Conservation (phyloP, 2,797 vertebrate genomes). For the Girardinus metallicus region DNA sequence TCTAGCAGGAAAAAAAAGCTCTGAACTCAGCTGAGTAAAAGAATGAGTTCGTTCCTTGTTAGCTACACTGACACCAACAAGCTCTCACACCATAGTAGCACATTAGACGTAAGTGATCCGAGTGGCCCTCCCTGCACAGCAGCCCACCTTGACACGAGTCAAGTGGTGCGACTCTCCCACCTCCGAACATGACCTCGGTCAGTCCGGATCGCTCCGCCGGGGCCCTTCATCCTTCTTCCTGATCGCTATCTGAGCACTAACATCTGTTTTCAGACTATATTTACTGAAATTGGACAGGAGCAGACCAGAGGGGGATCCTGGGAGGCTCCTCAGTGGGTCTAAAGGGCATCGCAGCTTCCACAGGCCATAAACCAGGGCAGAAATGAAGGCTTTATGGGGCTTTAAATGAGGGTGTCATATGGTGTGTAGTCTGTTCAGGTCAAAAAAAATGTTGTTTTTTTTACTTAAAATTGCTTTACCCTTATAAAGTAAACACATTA, state of each 20-base stretch:
- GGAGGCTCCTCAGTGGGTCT: conserved; percentile 53
- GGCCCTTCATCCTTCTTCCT: conserved; percentile 52
- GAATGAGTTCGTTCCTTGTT: conserved; percentile 28
- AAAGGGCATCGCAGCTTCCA: conserved; percentile 54
- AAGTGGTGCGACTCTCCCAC: conserved; percentile 49
- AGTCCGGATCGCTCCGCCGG: conserved; percentile 45
- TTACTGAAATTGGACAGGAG: conserved; percentile 59
- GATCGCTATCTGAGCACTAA: conserved; percentile 47
- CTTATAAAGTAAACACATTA: background rate
- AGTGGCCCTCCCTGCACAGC: conserved; percentile 38
- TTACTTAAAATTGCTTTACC: background rate
- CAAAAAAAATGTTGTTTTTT: background rate
- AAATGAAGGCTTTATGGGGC: conserved; percentile 37
- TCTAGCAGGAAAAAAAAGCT: conserved; percentile 29
- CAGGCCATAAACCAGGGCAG: conserved; percentile 59
- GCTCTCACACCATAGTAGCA: conserved; percentile 37
- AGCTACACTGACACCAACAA: conserved; percentile 30
- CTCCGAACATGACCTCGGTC: conserved; percentile 59
- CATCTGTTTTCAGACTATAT: conserved; percentile 66
- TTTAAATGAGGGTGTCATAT: conserved; percentile 35
- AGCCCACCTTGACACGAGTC: conserved; percentile 60
- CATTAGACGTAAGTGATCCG: conserved; percentile 59
- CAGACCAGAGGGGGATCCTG: conserved; percentile 45
- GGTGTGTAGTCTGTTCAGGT: conserved; percentile 18
- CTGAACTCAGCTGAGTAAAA: conserved; percentile 17